Base-by-base conservation (phyloP, 2,797 vertebrate species). In the Loriculus beryllinus region DNA sequence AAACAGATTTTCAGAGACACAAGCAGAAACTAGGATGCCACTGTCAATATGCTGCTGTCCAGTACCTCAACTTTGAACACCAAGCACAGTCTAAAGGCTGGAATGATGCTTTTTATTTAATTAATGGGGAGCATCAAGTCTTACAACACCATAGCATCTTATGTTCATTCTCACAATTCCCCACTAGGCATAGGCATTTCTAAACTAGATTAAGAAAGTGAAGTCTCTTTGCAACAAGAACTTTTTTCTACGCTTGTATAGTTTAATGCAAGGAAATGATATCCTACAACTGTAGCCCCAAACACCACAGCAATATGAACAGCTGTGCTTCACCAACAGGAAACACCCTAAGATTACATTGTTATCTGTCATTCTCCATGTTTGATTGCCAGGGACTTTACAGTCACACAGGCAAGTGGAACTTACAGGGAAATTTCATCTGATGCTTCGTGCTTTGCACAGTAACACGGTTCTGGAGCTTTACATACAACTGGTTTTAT, bases 121-220 rank as follows among this genome's bases (percentile, higher is more conserved):
- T 11, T 22, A 20, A 17, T 11, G 4, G 67, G 35, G 4, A 47
- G 1, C 10, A 25, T 22, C 23, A 65, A 25, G 3, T 33, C 49
- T 79, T 13, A 94, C 63, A 31, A 82, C 16, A 76, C 15, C 21
- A 13, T 16, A 39, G 7, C 19, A 37, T 31, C 14, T 86, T 45
- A 20, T 10, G 3, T 26, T 47, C 12, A 28, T 31, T 69, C 4
- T 14, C n/a, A 57, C 18, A 64, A 20, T 5, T 10, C 12, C 9
- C 3, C 26, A 23, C 4, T 13, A 37, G 14, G 3, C 1, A 4
- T 1, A 3, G 3, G 2, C 7, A 33, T 48, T 88, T 76, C 67
- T 64, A 22, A 60, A 83, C 33, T 5, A 80, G 28, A 6, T 60
- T 29, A 59, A 59, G 16, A 31, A 76, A 67, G 5, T 10, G 16